These are phyloP conservation scores for Hyla sarda DNA, from an alignment of 2,113 vertebrate species.

Conservation along the genomic window DNA sequence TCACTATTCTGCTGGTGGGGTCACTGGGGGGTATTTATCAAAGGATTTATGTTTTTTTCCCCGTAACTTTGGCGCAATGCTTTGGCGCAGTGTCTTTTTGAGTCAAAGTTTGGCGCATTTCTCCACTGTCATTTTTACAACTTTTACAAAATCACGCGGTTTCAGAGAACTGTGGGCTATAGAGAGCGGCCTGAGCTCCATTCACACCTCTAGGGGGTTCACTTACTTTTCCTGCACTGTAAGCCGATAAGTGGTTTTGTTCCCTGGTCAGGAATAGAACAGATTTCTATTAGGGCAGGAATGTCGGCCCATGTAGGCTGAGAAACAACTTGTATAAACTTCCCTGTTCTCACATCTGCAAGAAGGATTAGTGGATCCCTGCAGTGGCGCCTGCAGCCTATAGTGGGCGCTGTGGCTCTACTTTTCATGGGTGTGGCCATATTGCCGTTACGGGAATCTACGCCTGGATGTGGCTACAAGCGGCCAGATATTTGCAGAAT, in stretches of 20 bases:
- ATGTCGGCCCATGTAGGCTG: background rate
- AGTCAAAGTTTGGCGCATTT: too few relatives aligned
- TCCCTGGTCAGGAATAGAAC: background rate
- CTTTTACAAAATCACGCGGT: too few relatives aligned
- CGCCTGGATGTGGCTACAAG: constrained; percentile 28
- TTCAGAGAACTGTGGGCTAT: too few relatives aligned
- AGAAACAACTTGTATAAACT: background rate
- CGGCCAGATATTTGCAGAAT: constrained; percentile 28
- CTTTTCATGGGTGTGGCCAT: constrained; percentile 57
- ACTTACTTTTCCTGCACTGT: background rate
- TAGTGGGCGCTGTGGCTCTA: constrained; percentile 51
- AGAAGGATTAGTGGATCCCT: background rate
- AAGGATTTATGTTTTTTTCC: too few relatives aligned
- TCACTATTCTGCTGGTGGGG: too few relatives aligned
- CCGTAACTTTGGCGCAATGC: too few relatives aligned
- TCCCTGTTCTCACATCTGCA: background rate
- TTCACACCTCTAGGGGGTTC: background rate
- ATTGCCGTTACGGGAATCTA: constrained; percentile 4
- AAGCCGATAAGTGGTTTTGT: background rate
- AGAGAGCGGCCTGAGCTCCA: too few relatives aligned
- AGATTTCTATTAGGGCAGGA: background rate
- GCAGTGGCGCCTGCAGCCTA: background rate
- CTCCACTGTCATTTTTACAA: too few relatives aligned
- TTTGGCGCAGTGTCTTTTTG: too few relatives aligned
- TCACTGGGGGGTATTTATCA: too few relatives aligned